phyloP scores from a whole-genome alignment of 2,888 invertebrate genomes.

The Clostera curtula region DNA sequence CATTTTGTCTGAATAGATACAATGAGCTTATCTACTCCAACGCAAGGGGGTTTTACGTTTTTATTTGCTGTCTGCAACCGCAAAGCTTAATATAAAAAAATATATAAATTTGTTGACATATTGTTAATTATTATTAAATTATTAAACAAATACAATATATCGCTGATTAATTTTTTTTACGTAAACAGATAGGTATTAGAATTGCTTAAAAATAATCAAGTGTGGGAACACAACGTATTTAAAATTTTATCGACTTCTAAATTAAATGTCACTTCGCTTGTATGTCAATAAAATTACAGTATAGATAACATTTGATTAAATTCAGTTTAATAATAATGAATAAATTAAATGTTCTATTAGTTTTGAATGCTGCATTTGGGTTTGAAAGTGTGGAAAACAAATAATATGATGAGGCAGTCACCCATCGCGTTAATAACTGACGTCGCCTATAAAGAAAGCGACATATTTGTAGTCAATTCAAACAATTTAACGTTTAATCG shows the following conservation, averaged over 20 bases:
- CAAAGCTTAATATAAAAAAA: no score
- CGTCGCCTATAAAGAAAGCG: conserved; percentile 49
- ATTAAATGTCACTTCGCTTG: conserved; percentile 43
- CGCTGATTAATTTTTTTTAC: not conserved
- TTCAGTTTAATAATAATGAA: conserved; percentile 46
- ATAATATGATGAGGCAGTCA: conserved; percentile 24
- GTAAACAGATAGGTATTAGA: conserved; percentile 19
- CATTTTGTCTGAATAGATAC: no score
- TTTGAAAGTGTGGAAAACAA: conserved; percentile 37
- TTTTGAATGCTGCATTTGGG: conserved; percentile 33
- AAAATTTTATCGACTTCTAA: conserved; percentile 34
- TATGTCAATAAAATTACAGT: conserved; percentile 41
- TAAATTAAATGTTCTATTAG: conserved; percentile 44
- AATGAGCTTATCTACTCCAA: no score
- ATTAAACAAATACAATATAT: no score
- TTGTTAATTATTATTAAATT: no score
- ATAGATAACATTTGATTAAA: conserved; percentile 41
- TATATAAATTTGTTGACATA: no score
- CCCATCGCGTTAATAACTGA: conserved; percentile 32
- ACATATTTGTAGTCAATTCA: conserved; percentile 50
- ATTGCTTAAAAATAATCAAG: conserved; percentile 32
- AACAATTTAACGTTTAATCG: conserved; percentile 44
- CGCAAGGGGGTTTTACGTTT: no score
- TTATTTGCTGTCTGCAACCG: no score
- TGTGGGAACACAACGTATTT: conserved; percentile 47